phyloP scores from a whole-genome alignment of 2,888 invertebrate genomes.

The Epistrophella euchroma region DNA sequence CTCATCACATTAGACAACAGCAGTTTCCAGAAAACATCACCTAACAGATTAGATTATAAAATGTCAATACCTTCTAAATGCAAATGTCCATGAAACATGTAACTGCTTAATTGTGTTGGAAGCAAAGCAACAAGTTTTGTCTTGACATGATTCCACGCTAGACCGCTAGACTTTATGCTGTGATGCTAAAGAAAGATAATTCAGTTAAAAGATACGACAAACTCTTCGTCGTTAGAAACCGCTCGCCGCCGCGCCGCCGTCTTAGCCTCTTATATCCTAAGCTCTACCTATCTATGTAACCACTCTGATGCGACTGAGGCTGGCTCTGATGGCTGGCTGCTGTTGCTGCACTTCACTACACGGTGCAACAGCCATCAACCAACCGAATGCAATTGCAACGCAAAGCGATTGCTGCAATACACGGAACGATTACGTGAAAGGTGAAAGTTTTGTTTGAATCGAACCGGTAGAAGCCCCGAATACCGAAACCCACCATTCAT shows the following conservation, averaged over 20 bases:
- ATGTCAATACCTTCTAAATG: conserved; percentile 55
- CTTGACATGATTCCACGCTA: conserved; percentile 63
- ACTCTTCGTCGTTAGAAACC: conserved; percentile 62
- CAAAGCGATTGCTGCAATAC: conserved; percentile 76
- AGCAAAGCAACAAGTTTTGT: conserved; percentile 65
- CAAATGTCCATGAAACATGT: conserved; percentile 72
- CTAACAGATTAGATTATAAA: conserved; percentile 44
- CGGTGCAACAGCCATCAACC: conserved; percentile 54
- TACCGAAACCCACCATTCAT: conserved; percentile 66
- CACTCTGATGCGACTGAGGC: conserved; percentile 23
- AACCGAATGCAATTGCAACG: conserved; percentile 68
- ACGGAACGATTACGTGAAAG: conserved; percentile 83
- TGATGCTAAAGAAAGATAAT: conserved; percentile 59
- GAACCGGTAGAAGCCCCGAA: conserved; percentile 75
- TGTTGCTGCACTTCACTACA: conserved; percentile 26
- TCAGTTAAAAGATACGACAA: conserved; percentile 52
- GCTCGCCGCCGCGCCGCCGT: too few species aligned
- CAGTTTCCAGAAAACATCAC: conserved; percentile 30
- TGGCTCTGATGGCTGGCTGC: conserved; percentile 33
- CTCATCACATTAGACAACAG: neutral
- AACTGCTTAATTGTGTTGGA: conserved; percentile 68
- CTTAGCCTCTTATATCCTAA: conserved; percentile 10
- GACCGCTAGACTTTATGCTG: conserved; percentile 62
- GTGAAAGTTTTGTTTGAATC: conserved; percentile 81
- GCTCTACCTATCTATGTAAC: conserved; percentile 15